Percentiles rank a stretch among this genome's conserved stretches.
Conservation (phyloP, 2,888 invertebrate genomes). For the Stenolophus ochropezus region DNA sequence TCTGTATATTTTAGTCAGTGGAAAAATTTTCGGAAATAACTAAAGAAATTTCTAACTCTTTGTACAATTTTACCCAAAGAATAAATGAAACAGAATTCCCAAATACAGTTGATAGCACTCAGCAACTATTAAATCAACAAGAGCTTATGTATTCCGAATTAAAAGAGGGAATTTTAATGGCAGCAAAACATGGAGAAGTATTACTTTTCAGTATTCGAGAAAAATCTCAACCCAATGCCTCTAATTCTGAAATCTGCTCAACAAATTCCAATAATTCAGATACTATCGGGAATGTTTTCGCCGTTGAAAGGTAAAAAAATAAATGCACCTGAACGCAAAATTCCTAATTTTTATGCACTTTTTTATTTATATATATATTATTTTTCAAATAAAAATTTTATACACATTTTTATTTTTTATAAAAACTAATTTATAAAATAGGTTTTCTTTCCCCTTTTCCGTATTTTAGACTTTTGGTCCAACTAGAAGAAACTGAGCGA, state of each 20-base stretch:
- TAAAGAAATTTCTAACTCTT: constrained; percentile 89
- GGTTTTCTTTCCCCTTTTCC: constrained; percentile 47
- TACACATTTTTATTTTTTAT: too few species aligned
- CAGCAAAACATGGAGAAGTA: constrained; percentile 92
- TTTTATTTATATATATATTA: too few species aligned
- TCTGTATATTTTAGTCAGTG: constrained; percentile 81
- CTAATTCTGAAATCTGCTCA: constrained; percentile 75
- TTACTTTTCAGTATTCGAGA: constrained; percentile 85
- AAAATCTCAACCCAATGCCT: constrained; percentile 69
- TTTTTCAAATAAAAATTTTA: too few species aligned
- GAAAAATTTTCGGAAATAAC: constrained; percentile 96
- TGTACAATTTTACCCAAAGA: constrained; percentile 91
- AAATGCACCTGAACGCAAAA: background rate
- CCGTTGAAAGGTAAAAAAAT: constrained; percentile 86
- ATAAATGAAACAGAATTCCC: constrained; percentile 95
- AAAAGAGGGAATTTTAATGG: constrained; percentile 90
- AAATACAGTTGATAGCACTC: constrained; percentile 93
- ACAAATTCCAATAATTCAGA: constrained; percentile 75
- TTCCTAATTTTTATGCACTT: too few species aligned
- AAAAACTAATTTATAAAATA: too few species aligned
- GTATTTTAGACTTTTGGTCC: constrained; percentile 86
- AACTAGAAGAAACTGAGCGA: constrained; percentile 94
- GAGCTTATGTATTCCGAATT: constrained; percentile 82
- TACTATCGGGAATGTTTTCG: constrained; percentile 90
- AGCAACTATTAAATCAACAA: constrained; percentile 89